Evolutionary conservation across 1,140 invertebrate species (phyloP).

Genomic region (Lycorma delicatula): DNA sequence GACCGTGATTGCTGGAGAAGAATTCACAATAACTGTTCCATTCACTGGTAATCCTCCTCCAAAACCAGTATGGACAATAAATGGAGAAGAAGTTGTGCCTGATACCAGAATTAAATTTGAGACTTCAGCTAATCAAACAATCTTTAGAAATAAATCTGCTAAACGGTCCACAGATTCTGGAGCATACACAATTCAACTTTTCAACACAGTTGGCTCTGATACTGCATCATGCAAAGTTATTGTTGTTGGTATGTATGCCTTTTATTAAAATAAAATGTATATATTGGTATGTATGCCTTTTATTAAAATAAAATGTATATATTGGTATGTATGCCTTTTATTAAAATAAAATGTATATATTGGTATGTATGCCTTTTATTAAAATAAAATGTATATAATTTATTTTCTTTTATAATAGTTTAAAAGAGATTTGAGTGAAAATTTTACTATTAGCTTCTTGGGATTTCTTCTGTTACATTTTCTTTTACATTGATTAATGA

Average conservation of each 20-base stretch:
- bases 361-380: too few relatives aligned
- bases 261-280: too few relatives aligned
- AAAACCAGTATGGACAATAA: constrained; percentile 77
- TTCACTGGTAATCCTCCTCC: constrained; percentile 85
- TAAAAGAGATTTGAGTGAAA: too few relatives aligned
- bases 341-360: too few relatives aligned
- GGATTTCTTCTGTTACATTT: too few relatives aligned
- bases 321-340: too few relatives aligned
- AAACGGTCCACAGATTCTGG: constrained; percentile 78
- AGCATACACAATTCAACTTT: constrained; percentile 81
- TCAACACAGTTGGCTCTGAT: constrained; percentile 82
- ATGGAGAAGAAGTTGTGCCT: constrained; percentile 70
- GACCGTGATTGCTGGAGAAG: constrained; percentile 89
- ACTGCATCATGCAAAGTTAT: constrained; percentile 78
- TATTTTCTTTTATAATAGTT: too few relatives aligned
- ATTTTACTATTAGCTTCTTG: too few relatives aligned
- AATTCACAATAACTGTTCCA: constrained; percentile 91
- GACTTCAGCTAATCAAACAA: constrained; percentile 67
- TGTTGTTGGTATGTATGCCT: constrained; percentile 51
- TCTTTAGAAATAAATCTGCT: constrained; percentile 80
- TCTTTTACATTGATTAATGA: too few relatives aligned
- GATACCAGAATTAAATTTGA: constrained; percentile 83
- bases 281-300: too few relatives aligned
- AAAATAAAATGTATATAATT: too few relatives aligned
- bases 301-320: too few relatives aligned